These are phyloP conservation scores for Ichneumon xanthorius DNA, from an alignment of 2,888 invertebrate genomes.

Conservation along the genomic window DNA sequence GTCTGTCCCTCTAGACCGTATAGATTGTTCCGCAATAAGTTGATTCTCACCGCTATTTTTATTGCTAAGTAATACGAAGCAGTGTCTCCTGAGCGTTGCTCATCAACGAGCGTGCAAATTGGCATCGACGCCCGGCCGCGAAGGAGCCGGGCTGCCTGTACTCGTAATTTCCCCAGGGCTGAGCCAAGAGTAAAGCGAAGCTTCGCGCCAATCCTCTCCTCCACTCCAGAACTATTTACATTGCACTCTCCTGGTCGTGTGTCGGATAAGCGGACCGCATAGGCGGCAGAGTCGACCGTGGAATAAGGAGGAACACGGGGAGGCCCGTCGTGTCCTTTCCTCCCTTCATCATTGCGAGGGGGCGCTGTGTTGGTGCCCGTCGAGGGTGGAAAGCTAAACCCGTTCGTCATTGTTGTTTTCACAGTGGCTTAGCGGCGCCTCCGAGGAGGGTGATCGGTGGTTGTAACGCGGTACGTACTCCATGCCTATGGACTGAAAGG, in stretches of 20 bases:
- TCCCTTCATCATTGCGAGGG: conserved; percentile 13
- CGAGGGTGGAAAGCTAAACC: conserved; percentile 50
- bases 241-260: conserved; percentile 40
- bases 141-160: not conserved
- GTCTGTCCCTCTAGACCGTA: not conserved
- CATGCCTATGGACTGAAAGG: conserved; percentile 53
- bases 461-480: conserved; percentile 58
- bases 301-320: conserved; percentile 5
- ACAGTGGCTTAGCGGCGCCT: conserved; percentile 60
- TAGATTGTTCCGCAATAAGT: not conserved
- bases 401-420: conserved; percentile 65
- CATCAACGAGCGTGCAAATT: conserved; percentile 73
- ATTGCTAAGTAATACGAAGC: conserved; percentile 42
- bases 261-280: conserved; percentile 10
- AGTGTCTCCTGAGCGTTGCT: conserved; percentile 66
- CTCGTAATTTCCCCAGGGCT: conserved; percentile 75
- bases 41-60: not conserved
- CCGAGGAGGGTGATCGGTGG: conserved; percentile 60
- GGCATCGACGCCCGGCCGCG: conserved; percentile 68
- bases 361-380: not conserved
- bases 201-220: conserved; percentile 46
- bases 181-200: conserved; percentile 63
- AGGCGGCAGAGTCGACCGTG: conserved; percentile 11
- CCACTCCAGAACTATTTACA: conserved; percentile 37
- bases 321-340: conserved; percentile 16